Evolutionary conservation across 2,113 vertebrate species (phyloP).

Genomic region (Callithrix jacchus): DNA sequence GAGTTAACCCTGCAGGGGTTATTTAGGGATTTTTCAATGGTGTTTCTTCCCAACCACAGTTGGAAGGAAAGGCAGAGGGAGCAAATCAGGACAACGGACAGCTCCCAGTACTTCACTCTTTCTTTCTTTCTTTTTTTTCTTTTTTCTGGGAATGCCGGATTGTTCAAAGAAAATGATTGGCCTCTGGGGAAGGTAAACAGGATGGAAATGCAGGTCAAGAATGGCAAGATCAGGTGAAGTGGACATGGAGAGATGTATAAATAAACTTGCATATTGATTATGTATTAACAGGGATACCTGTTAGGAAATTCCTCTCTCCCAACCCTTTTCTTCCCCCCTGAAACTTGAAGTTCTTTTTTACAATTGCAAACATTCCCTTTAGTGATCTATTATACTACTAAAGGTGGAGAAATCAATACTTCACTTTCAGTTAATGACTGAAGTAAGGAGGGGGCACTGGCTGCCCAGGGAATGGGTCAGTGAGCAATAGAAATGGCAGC

Average conservation of each 20-base stretch:
- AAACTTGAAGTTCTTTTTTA: background rate
- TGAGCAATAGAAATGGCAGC: background rate
- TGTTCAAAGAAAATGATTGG: background rate
- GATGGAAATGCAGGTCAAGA: background rate
- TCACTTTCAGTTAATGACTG: background rate
- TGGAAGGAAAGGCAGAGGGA: background rate
- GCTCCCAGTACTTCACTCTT: background rate
- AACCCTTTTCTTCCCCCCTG: background rate
- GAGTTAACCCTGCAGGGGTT: background rate
- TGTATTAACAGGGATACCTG: background rate
- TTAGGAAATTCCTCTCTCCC: background rate
- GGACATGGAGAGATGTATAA: background rate
- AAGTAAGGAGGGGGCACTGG: background rate
- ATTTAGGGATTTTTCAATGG: background rate
- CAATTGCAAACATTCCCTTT: background rate
- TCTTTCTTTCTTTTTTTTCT: background rate
- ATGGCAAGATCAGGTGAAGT: background rate
- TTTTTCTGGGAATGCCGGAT: background rate
- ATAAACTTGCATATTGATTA: background rate
- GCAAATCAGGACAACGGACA: background rate
- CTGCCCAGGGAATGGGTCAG: background rate
- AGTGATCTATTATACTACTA: background rate
- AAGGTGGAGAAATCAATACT: background rate
- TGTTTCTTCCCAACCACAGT: background rate
- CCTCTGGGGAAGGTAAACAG: background rate